Conservation (phyloP, 1,140 invertebrate species). For the Drosophila pseudoobscura region DNA sequence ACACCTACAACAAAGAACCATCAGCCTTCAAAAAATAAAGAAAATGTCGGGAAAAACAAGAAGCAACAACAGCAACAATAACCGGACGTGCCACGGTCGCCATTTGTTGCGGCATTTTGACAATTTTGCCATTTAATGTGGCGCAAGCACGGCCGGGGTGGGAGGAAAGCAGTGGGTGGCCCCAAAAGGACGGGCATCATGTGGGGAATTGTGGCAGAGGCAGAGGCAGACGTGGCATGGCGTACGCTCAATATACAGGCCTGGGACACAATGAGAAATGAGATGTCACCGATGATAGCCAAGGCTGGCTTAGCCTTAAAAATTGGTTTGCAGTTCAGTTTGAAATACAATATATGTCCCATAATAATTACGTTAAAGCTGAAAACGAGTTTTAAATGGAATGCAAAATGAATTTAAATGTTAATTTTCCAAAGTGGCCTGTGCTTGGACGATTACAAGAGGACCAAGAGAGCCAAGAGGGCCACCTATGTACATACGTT, state of each 20-base stretch:
- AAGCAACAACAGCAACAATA: constrained; percentile 32
- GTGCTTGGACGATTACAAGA: no score
- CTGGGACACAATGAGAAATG: constrained; percentile 36
- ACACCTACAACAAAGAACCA: constrained; percentile 38
- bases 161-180: constrained; percentile 8
- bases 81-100: constrained; percentile 60
- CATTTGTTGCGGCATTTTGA: constrained; percentile 76
- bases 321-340: neutral
- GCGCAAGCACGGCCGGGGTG: constrained; percentile 14
- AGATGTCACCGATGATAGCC: neutral
- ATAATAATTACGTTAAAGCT: no score
- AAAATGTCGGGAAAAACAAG: constrained; percentile 29
- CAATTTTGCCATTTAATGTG: constrained; percentile 69
- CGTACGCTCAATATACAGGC: constrained; percentile 9
- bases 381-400: no score
- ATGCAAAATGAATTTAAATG: no score
- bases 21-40: constrained; percentile 27
- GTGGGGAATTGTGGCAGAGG: neutral
- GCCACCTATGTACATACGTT: no score
- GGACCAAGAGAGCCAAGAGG: no score
- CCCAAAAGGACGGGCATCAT: constrained; percentile 13
- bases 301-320: neutral
- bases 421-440: no score
- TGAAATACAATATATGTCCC: neutral
- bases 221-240: neutral